phyloP scores from a whole-genome alignment of 2,113 vertebrate genomes.

The Bungarus multicinctus region DNA sequence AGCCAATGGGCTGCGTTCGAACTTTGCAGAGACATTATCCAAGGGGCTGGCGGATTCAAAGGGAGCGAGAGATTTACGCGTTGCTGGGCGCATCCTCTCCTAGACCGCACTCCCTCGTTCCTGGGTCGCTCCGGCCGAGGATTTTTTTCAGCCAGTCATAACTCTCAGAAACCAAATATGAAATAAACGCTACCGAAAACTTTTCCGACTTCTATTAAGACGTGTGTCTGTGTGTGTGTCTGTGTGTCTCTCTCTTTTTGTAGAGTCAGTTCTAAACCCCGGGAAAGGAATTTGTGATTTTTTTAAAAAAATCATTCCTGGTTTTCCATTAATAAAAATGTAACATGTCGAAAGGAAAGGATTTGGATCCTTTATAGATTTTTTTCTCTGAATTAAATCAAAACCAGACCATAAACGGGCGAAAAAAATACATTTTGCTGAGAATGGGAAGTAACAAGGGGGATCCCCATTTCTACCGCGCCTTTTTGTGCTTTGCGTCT shows the following conservation, averaged over 20 bases:
- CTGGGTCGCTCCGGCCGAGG: neutral
- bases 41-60: constrained; percentile 47
- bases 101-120: neutral
- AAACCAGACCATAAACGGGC: neutral
- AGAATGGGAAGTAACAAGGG: neutral
- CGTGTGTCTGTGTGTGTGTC: neutral
- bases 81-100: neutral
- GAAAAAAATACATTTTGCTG: neutral
- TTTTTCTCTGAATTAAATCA: neutral
- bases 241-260: neutral
- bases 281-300: neutral
- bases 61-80: constrained; percentile 19
- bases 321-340: neutral
- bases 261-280: neutral
- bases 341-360: neutral
- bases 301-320: neutral
- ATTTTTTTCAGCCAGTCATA: neutral
- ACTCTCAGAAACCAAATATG: constrained; percentile 36
- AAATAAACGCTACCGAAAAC: constrained; percentile 56
- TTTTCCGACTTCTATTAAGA: constrained; percentile 37
- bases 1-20: constrained; percentile 74
- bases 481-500: neutral
- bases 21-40: constrained; percentile 70
- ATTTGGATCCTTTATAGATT: neutral
- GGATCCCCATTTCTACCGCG: neutral